These are phyloP conservation scores for Acomys russatus DNA, from an alignment of 2,797 vertebrate genomes.

Conservation along the genomic window DNA sequence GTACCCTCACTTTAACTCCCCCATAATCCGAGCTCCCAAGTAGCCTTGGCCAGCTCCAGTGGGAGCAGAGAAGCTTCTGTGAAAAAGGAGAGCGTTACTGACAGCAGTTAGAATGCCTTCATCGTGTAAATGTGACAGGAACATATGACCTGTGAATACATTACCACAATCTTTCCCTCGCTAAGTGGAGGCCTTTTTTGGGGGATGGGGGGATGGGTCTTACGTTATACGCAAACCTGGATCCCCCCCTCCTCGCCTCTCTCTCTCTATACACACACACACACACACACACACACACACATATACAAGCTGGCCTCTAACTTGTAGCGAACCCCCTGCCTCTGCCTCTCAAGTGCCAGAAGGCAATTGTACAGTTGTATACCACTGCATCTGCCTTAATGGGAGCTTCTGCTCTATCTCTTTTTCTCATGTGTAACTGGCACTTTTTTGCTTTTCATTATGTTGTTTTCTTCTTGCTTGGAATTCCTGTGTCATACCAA, in stretches of 20 bases:
- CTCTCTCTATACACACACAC: background rate
- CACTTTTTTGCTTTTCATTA: background rate
- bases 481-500: background rate
- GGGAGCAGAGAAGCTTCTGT: background rate
- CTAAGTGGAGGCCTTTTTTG: background rate
- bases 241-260: too few relatives aligned
- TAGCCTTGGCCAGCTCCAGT: background rate
- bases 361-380: background rate
- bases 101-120: conserved; percentile 21
- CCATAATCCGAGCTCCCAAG: conserved; percentile 49
- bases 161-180: background rate
- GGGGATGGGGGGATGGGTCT: background rate
- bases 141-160: conserved; percentile 16
- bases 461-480: conserved; percentile 36
- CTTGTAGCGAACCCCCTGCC: background rate
- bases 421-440: conserved; percentile 29
- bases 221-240: background rate
- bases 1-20: conserved; percentile 57
- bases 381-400: background rate
- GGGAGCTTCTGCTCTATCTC: background rate
- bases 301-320: background rate
- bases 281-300: background rate
- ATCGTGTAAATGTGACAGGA: conserved; percentile 42
- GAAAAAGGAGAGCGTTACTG: conserved; percentile 5
- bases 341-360: background rate